Base-by-base conservation (phyloP, 2,888 invertebrate genomes). In the Drosophila differens region DNA sequence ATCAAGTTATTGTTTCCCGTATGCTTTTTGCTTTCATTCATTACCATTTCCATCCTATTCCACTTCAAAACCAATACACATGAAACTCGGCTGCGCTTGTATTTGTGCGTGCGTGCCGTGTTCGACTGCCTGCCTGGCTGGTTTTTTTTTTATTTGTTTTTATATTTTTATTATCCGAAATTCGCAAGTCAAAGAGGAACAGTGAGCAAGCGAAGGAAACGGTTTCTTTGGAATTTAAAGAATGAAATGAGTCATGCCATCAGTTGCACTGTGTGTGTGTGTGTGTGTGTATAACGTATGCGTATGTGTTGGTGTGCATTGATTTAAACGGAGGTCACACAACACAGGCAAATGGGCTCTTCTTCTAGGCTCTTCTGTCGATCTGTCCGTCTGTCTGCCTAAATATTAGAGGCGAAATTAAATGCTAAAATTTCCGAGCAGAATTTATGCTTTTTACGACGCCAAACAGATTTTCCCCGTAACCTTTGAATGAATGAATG, bases 241-340 rank as follows among this genome's bases (percentile, higher is more conserved):
- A 84, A 75, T 66, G 33, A 72, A 44, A 87, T 88, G 89, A 89
- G 76, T 89, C 89, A 89, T 66, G 41, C 54, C 59, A 70, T 63
- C 28, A 52, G n/a, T 66, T 77, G 77, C 70, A 70, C 63, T 70
- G 35, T 41, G 57, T 25, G 9, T 16, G 25, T 44, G 14, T 14
- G 14, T 25, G 25, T 25, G 25, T 25, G 25, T 25, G 25, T 25
- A 25, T 25, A 25, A 25, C 25, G 25, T 25, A 25, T 25, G 25
- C 22, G 41, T 59, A 30, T 28, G 33, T 54, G 32, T 53, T 32
- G 47, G 52, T 30, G 57, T 63, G 63, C 44, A 62, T 54, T 28
- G n/a, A 70, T 70, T n/a, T 30, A 41, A 16, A 37, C 49, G 19
- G 39, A 54, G 39, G 59, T 49, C 70, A 49, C 59, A 49, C 61